Conservation (phyloP, 2,113 vertebrate species). For the Leptobrachium leishanense region DNA sequence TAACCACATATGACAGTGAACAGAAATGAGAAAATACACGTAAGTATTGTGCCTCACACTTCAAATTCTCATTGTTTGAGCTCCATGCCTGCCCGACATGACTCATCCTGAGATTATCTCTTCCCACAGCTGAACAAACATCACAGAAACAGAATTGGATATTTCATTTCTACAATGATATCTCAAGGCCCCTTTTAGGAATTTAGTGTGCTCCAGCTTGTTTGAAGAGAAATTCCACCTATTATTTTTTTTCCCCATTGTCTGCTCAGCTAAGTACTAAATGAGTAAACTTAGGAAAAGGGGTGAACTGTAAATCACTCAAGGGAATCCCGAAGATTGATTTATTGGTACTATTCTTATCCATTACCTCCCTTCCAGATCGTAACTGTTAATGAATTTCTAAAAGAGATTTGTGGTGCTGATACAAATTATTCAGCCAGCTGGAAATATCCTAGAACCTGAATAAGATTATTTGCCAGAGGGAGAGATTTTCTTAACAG, state of each 20-base stretch:
- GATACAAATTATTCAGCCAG: background rate
- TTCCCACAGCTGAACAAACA: background rate
- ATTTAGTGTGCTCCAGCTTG: background rate
- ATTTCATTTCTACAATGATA: conserved; percentile 5
- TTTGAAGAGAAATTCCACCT: background rate
- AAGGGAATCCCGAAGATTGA: background rate
- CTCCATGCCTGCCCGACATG: background rate
- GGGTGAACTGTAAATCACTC: background rate
- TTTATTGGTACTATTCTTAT: background rate
- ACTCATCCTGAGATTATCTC: conserved; percentile 3
- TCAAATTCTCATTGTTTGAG: too few species aligned
- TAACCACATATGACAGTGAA: too few species aligned
- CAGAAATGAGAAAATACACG: too few species aligned
- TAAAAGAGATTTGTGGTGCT: background rate
- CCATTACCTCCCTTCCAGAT: background rate
- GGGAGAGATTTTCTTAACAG: background rate
- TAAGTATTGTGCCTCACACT: too few species aligned
- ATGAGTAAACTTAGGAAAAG: background rate
- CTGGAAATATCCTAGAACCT: background rate
- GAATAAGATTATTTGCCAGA: background rate
- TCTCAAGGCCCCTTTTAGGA: background rate
- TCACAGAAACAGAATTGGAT: background rate
- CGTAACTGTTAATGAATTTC: conserved; percentile 5
- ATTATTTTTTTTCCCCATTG: background rate
- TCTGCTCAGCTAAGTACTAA: background rate